Conservation (phyloP, 92 coral and sea anemone species). For the Parazoanthus darwini region DNA sequence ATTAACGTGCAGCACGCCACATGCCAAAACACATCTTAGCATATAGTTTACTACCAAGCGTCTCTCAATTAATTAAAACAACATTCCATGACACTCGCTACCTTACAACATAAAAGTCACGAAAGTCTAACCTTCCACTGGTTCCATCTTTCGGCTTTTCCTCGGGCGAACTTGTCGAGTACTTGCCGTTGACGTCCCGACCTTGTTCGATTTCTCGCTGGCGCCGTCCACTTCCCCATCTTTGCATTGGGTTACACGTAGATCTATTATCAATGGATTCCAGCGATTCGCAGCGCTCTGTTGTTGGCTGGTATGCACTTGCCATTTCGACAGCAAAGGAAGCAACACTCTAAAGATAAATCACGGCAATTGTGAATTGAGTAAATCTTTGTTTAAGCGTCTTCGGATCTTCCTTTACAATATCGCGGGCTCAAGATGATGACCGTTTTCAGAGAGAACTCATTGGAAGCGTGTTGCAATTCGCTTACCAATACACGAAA, state of each 20-base stretch:
- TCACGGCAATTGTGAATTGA: background rate
- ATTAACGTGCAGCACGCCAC: background rate
- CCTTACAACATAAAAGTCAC: background rate
- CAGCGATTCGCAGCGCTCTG: constrained; percentile 68
- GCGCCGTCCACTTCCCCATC: constrained; percentile 48
- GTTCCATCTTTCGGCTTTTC: constrained; percentile 32
- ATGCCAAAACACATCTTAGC: constrained; percentile 3
- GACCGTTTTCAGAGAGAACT: too few species aligned
- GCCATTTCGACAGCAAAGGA: constrained; percentile 58
- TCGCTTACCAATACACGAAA: too few species aligned
- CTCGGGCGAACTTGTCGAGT: constrained; percentile 14
- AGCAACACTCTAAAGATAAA: background rate
- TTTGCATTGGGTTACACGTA: constrained; percentile 53
- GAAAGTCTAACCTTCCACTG: constrained; percentile 27
- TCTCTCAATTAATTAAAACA: constrained; percentile 6
- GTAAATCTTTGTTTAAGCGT: background rate
- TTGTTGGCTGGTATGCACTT: constrained; percentile 91
- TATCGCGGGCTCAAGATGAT: constrained; percentile 19
- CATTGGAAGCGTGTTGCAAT: background rate
- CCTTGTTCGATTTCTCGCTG: constrained; percentile 45
- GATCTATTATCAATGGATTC: constrained; percentile 46
- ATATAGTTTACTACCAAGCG: background rate
- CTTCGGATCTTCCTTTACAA: background rate
- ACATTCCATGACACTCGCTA: constrained; percentile 18
- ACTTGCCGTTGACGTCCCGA: constrained; percentile 15